Conservation (phyloP, 2,797 vertebrate species). For the Typhlichthys eigenmanni region DNA sequence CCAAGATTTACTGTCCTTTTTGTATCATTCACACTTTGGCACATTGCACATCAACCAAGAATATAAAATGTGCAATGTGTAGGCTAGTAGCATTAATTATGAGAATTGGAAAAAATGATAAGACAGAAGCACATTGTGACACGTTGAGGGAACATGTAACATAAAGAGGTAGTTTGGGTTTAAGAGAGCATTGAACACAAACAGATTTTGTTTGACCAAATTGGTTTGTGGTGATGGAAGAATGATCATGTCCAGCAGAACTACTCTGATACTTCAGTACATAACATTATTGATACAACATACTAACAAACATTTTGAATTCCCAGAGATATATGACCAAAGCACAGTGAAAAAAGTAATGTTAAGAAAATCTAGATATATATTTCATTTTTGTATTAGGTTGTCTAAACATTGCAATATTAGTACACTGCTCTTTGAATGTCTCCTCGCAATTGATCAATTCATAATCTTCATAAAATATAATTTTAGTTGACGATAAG, state of each 20-base stretch:
- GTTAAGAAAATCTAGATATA: slow-evolving; percentile 19
- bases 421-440: slow-evolving; percentile 34
- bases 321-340: neutral
- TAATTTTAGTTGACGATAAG: slow-evolving; percentile 52
- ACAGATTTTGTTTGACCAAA: slow-evolving; percentile 25
- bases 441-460: slow-evolving; percentile 23
- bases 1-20: slow-evolving; percentile 46
- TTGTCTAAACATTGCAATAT: slow-evolving; percentile 33
- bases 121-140: slow-evolving; percentile 56
- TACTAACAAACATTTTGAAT: neutral
- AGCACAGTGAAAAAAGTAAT: slow-evolving; percentile 3
- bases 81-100: slow-evolving; percentile 53
- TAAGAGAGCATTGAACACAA: slow-evolving; percentile 51
- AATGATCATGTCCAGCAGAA: slow-evolving; percentile 24
- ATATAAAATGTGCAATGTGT: slow-evolving; percentile 36
- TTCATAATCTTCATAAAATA: slow-evolving; percentile 32
- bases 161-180: slow-evolving; percentile 69
- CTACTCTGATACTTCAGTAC: no score
- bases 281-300: no score
- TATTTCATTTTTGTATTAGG: slow-evolving; percentile 16
- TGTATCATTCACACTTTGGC: slow-evolving; percentile 52
- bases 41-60: slow-evolving; percentile 46
- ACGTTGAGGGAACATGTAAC: slow-evolving; percentile 41
- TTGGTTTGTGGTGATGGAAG: slow-evolving; percentile 29
- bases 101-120: slow-evolving; percentile 52